Conservation (phyloP, 2,888 invertebrate species). For the Patella depressa region DNA sequence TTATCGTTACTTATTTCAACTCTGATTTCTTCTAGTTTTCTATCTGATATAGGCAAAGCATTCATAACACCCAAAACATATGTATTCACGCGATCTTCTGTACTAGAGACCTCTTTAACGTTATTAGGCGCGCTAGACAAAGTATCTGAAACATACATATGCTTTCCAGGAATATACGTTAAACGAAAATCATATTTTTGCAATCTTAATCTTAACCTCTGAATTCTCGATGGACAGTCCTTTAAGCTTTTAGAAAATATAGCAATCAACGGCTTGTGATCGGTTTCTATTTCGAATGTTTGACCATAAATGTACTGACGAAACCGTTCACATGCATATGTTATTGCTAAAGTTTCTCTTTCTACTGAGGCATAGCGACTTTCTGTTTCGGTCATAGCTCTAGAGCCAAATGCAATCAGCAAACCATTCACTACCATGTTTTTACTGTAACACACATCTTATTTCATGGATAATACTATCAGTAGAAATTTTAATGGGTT, state of each 20-base stretch:
- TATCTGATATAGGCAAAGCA: conserved; percentile 6
- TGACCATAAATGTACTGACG: conserved; percentile 28
- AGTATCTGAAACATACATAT: conserved; percentile 20
- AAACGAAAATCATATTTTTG: conserved; percentile 18
- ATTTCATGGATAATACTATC: conserved; percentile 21
- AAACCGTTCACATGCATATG: conserved; percentile 30
- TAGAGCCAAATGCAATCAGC: conserved; percentile 31
- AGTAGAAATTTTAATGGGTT: conserved; percentile 19
- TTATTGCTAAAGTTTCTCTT: conserved; percentile 24
- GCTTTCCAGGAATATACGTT: conserved; percentile 18
- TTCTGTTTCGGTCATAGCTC: conserved; percentile 25
- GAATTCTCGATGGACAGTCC: conserved; percentile 20
- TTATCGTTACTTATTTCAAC: conserved; percentile 18
- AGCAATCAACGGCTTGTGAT: conserved; percentile 26
- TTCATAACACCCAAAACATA: conserved; percentile 8
- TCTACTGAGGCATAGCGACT: conserved; percentile 28
- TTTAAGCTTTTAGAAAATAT: conserved; percentile 17
- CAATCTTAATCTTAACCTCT: conserved; percentile 18
- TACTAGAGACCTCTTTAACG: neutral
- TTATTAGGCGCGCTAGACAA: conserved; percentile 3
- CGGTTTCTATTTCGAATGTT: conserved; percentile 24
- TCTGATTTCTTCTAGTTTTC: conserved; percentile 16
- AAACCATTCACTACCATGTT: conserved; percentile 19
- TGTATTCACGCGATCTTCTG: conserved; percentile 17
- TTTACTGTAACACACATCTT: conserved; percentile 28